Conservation (phyloP, 64 coral and sea anemone genomes). For the Dendrophyllia cribrosa region DNA sequence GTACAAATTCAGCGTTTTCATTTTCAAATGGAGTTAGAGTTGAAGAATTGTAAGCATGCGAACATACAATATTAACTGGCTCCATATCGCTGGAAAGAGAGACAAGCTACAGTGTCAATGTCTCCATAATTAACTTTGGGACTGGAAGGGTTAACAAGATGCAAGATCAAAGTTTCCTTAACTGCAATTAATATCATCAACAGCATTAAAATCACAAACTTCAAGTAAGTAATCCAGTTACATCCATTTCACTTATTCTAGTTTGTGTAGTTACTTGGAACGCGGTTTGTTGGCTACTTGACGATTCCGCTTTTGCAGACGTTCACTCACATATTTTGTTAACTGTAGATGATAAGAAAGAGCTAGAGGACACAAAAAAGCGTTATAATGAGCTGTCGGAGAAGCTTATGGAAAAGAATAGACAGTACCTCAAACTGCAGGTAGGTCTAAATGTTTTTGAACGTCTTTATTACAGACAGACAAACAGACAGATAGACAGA, state of each 20-base stretch:
- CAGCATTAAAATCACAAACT: conserved; percentile 44
- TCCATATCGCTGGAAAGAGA: too few species aligned
- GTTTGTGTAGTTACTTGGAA: too few species aligned
- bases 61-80: too few species aligned
- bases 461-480: not conserved
- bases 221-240: conserved; percentile 26
- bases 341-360: conserved; percentile 76
- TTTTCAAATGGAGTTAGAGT: too few species aligned
- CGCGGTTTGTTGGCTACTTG: too few species aligned
- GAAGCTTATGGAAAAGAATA: conserved; percentile 88
- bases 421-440: conserved; percentile 97
- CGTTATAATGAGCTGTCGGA: conserved; percentile 86
- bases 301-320: not conserved
- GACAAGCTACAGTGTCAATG: too few species aligned
- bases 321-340: conserved; percentile 1
- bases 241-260: too few species aligned
- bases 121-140: too few species aligned
- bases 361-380: conserved; percentile 86
- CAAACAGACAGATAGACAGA: too few species aligned
- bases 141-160: too few species aligned
- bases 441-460: conserved; percentile 13
- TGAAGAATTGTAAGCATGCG: too few species aligned
- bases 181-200: not conserved
- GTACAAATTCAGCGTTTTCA: too few species aligned
- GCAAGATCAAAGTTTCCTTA: not conserved